Evolutionary conservation across 2,113 vertebrate species (phyloP).

Genomic region (Plecturocebus donacophilus): DNA sequence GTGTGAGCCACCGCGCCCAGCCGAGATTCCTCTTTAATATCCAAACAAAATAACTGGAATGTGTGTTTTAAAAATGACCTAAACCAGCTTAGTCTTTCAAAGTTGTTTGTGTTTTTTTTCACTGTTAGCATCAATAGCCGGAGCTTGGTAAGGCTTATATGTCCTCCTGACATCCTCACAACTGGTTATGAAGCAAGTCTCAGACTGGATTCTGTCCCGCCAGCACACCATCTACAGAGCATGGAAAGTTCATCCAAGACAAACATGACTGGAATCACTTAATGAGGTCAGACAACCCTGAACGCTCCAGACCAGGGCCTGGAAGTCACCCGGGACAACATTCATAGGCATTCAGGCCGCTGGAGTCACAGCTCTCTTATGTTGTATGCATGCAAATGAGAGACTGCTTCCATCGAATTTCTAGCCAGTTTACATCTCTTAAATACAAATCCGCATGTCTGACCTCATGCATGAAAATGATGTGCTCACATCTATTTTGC

Average conservation of each 20-base stretch:
- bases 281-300: too few species aligned
- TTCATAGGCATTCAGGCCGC: background rate
- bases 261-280: too few species aligned
- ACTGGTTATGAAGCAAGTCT: background rate
- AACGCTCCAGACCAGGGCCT: too few species aligned
- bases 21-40: background rate
- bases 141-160: background rate
- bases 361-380: background rate
- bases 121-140: background rate
- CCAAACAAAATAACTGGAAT: background rate
- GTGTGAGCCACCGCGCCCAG: too few species aligned
- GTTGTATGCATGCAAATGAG: background rate
- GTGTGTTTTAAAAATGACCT: background rate
- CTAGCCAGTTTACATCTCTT: background rate
- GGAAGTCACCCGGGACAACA: background rate
- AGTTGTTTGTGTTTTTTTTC: background rate
- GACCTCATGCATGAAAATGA: background rate
- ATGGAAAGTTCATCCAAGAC: too few species aligned
- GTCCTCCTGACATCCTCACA: background rate
- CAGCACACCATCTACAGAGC: background rate
- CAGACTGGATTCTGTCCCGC: background rate
- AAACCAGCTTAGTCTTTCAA: background rate
- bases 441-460: background rate
- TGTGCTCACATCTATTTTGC: background rate
- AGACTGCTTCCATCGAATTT: background rate